These are phyloP conservation scores for Antitype chi DNA, from an alignment of 2,888 invertebrate species.

Conservation along the genomic window DNA sequence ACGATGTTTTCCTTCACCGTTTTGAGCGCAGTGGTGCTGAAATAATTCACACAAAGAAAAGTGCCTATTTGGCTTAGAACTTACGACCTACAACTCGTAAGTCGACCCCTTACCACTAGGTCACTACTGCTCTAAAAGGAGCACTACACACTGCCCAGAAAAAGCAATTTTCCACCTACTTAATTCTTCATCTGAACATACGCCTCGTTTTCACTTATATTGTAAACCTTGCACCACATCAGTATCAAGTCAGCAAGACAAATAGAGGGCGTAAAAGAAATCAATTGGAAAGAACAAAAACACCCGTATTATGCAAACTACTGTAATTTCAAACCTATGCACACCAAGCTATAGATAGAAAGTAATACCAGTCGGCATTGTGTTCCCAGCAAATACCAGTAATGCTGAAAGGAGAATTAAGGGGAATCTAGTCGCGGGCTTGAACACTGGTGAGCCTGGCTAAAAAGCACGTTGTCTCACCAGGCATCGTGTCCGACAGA, in stretches of 20 bases:
- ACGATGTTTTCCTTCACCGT: too few species aligned
- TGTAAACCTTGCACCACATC: slow-evolving; percentile 33
- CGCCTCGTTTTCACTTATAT: slow-evolving; percentile 27
- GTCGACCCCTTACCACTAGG: too few species aligned
- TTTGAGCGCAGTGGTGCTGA: too few species aligned
- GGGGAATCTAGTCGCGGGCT: too few species aligned
- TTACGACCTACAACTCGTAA: too few species aligned
- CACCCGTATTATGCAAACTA: slow-evolving; percentile 53
- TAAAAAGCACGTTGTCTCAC: too few species aligned
- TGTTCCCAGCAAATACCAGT: slow-evolving; percentile 49
- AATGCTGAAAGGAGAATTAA: slow-evolving; percentile 53
- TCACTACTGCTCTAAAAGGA: too few species aligned
- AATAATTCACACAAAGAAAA: too few species aligned
- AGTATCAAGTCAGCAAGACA: slow-evolving; percentile 41
- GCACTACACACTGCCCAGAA: not conserved
- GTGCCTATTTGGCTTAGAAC: too few species aligned
- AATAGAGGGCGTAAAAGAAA: slow-evolving; percentile 59
- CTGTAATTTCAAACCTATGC: slow-evolving; percentile 10
- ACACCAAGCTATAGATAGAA: slow-evolving; percentile 44
- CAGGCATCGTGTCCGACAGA: too few species aligned
- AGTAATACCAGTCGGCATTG: slow-evolving; percentile 45
- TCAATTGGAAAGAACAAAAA: slow-evolving; percentile 56
- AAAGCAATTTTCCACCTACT: not conserved
- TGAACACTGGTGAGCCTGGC: too few species aligned
- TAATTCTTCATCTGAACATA: not conserved